A percentile compares a stretch with the other conserved stretches of the same genome.
These are phyloP conservation scores for Pocillopora damicornis DNA, from an alignment of 64 coral and sea anemone species.

Conservation along the genomic window DNA sequence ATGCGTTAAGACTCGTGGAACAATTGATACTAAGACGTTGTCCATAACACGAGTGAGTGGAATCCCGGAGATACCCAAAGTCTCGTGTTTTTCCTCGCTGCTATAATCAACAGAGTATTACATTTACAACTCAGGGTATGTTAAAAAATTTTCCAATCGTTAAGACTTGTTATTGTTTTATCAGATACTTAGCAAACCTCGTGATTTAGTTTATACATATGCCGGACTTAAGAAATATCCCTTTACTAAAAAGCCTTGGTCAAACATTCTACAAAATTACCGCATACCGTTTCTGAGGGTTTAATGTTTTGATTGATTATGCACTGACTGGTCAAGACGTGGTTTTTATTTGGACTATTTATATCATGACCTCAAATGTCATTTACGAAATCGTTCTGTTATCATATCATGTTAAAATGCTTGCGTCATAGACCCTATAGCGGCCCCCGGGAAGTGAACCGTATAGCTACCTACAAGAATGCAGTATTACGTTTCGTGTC, in stretches of 20 bases:
- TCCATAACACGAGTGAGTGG: background rate
- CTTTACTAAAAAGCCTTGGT: background rate
- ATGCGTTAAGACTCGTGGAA: background rate
- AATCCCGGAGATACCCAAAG: background rate
- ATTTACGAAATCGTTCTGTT: slow-evolving; percentile 10
- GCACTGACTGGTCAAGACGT: background rate
- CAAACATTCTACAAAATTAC: background rate
- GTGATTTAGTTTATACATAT: background rate
- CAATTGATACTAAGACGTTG: background rate
- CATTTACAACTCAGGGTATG: background rate
- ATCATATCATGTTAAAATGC: background rate
- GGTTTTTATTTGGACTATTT: background rate
- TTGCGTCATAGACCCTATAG: slow-evolving; percentile 9
- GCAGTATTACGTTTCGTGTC: slow-evolving; percentile 1
- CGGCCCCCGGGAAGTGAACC: background rate
- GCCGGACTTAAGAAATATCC: background rate
- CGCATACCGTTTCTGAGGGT: background rate
- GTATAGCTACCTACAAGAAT: background rate
- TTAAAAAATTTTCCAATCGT: background rate
- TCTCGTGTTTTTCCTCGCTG: background rate
- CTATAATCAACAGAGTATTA: too few species aligned
- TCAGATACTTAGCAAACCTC: background rate
- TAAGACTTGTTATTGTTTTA: background rate
- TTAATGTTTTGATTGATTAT: background rate
- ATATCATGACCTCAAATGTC: slow-evolving; percentile 21